Evolutionary conservation across 2,113 vertebrate species (phyloP), one percentile per base, ranked within the genome.

Genomic region (Salvelinus namaycush): DNA sequence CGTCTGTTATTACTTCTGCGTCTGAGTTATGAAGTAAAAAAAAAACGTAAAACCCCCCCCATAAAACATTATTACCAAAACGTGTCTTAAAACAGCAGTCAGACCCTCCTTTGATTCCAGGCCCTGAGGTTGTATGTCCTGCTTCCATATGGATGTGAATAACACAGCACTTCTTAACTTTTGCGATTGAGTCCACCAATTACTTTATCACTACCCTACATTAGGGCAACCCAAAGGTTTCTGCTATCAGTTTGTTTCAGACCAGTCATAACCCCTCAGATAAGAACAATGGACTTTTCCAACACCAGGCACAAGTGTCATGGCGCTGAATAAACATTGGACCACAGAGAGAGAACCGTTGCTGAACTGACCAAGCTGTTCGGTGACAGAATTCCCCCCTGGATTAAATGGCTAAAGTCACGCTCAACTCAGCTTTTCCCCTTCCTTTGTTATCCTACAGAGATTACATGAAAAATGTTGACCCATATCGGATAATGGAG

Each of bases 401-500:
- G 84, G 83, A 69, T 86, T 39, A 68, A 66, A 67, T 72, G 74
- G 76, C 75, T 79, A 82, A 87, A 77, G 60, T 26, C 68, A 80
- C 16, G n/a, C 39, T 54, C 6, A 39, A 57, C 60, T 72, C 48
- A 8, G 51, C 39, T 80, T 83, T 88, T 76, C 79, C 64, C 75
- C 44, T 65, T 72, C 51, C 59, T 87, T 85, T 91, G 81, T 91
- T 89, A 83, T 87, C 76, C 65, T 79, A 71, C 82, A 0, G 5
- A 86, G 83, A 91, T 91, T 84, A 89, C 76, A 84, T 74, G 73
- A 74, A 85, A 89, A 87, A 90, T 66, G 39, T 80, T 92, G 88
- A 90, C 90, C 88, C 84, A 82, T 79, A 90, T 89, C 86, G 82
- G 83, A 86, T 89, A 81, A 90, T 86, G 72, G 72, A 86, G 80